Evolutionary conservation across 2,797 vertebrate species (phyloP).

Genomic region (Sebastes oblongus): DNA sequence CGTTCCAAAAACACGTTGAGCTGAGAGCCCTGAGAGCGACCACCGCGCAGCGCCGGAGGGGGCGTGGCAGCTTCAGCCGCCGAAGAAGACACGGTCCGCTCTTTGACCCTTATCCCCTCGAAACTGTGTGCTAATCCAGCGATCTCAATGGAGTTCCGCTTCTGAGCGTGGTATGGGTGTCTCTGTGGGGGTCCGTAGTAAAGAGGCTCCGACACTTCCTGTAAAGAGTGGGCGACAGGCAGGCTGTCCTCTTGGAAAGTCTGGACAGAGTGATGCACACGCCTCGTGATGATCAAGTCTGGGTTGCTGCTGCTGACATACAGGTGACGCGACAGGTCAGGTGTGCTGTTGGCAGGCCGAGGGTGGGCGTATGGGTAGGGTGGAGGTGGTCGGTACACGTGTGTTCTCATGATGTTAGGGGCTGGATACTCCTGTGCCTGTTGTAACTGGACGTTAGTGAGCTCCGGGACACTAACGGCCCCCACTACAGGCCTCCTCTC

Average conservation of each 20-base stretch:
- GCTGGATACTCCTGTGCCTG: constrained; percentile 94
- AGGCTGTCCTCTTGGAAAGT: constrained; percentile 98
- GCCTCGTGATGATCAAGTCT: constrained; percentile 93
- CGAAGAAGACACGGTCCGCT: constrained; percentile 87
- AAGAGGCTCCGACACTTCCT: constrained; percentile 96
- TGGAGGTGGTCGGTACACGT: constrained; percentile 94
- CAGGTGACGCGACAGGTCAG: constrained; percentile 93
- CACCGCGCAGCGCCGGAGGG: constrained; percentile 63
- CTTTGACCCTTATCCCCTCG: constrained; percentile 91
- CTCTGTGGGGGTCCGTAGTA: constrained; percentile 82
- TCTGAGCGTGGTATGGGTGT: constrained; percentile 84
- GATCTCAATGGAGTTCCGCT: constrained; percentile 96
- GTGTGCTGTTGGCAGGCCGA: constrained; percentile 96
- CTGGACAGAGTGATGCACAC: constrained; percentile 98
- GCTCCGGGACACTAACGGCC: constrained; percentile 95
- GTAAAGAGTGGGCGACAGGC: constrained; percentile 95
- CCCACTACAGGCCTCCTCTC: constrained; percentile 93
- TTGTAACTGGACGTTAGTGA: constrained; percentile 96
- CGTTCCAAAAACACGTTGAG: constrained; percentile 85
- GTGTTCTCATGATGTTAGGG: constrained; percentile 94
- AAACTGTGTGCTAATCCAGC: constrained; percentile 89
- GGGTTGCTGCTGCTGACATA: constrained; percentile 97
- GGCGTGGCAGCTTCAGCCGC: constrained; percentile 81
- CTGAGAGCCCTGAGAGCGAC: constrained; percentile 83
- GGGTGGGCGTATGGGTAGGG: constrained; percentile 90